phyloP scores from a whole-genome alignment of 2,113 vertebrate species.

The Cololabis saira region DNA sequence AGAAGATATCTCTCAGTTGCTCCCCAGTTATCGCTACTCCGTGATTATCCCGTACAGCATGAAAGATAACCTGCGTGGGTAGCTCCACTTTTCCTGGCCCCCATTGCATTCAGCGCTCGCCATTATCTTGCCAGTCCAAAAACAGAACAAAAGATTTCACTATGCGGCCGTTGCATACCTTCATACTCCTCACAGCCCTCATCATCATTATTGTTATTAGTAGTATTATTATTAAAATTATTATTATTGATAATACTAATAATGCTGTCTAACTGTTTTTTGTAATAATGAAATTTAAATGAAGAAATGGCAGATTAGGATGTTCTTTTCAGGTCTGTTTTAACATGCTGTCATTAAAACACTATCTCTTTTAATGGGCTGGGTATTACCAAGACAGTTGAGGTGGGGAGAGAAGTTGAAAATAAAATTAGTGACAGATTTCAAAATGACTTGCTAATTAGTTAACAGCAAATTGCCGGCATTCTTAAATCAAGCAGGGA shows the following conservation, averaged over 20 bases:
- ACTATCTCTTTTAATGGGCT: conserved; percentile 60
- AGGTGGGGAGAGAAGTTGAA: conserved; percentile 37
- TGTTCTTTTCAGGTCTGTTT: conserved; percentile 57
- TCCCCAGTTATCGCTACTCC: conserved; percentile 63
- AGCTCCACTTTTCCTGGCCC: conserved; percentile 67
- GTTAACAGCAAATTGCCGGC: conserved; percentile 54
- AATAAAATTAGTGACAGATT: conserved; percentile 27
- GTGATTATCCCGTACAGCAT: conserved; percentile 79
- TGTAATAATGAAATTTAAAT: conserved; percentile 77
- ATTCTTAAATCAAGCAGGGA: conserved; percentile 14
- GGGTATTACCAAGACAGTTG: conserved; percentile 45
- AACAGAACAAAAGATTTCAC: conserved; percentile 78
- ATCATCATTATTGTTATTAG: conserved; percentile 72
- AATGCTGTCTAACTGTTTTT: conserved; percentile 70
- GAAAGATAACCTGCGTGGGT: conserved; percentile 77
- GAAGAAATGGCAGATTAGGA: conserved; percentile 66
- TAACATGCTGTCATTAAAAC: conserved; percentile 68
- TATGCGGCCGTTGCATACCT: conserved; percentile 62
- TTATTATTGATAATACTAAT: too few relatives aligned
- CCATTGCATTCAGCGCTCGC: conserved; percentile 49
- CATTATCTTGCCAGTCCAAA: conserved; percentile 80
- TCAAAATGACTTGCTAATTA: conserved; percentile 64
- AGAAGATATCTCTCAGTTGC: conserved; percentile 73
- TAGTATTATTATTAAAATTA: too few relatives aligned
- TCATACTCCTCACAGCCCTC: conserved; percentile 60